Conservation (phyloP, 2,888 invertebrate species). For the Drosophila barbarae region DNA sequence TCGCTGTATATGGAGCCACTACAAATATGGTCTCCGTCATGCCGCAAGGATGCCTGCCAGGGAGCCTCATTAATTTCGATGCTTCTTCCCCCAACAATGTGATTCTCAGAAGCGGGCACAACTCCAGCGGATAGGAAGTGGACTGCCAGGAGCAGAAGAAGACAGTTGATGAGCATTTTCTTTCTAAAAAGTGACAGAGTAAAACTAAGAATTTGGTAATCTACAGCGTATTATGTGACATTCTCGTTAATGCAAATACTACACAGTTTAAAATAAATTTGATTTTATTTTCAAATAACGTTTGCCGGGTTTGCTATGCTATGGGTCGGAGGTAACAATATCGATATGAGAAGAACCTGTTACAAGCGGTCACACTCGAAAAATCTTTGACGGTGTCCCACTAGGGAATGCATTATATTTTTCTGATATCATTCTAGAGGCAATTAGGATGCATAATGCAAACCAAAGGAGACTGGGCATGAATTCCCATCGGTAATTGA, state of each 20-base stretch:
- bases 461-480: too few species aligned
- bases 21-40: neutral
- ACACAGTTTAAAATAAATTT: neutral
- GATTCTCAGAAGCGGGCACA: neutral
- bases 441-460: too few species aligned
- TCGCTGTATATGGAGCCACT: neutral
- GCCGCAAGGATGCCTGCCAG: constrained; percentile 1
- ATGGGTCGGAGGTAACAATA: too few species aligned
- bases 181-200: neutral
- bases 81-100: neutral
- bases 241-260: neutral
- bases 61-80: neutral
- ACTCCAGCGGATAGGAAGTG: neutral
- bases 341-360: too few species aligned
- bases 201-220: neutral
- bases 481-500: too few species aligned
- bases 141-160: neutral
- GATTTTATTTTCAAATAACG: neutral
- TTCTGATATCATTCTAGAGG: too few species aligned
- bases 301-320: neutral
- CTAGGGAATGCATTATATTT: too few species aligned
- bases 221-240: neutral
- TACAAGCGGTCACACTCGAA: too few species aligned
- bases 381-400: too few species aligned
- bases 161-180: neutral